phyloP scores from a whole-genome alignment of 2,113 vertebrate genomes.

The Ranitomeya imitator region DNA sequence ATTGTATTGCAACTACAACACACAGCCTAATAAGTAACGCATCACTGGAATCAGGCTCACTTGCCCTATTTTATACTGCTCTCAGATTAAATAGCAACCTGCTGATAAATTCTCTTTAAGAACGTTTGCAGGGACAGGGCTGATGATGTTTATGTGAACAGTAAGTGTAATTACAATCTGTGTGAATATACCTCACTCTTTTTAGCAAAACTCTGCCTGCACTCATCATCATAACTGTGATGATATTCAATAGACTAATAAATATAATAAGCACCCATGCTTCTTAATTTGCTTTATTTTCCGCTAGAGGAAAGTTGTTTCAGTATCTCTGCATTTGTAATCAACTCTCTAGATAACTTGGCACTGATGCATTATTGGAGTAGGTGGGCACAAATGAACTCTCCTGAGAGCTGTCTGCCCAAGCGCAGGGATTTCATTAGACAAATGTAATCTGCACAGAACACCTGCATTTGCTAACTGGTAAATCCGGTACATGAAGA shows the following conservation, averaged over 20 bases:
- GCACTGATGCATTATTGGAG: not conserved
- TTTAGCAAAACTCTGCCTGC: not conserved
- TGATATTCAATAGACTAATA: not conserved
- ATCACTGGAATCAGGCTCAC: no score
- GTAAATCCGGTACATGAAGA: not conserved
- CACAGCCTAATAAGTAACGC: no score
- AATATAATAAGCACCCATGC: not conserved
- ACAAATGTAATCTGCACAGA: not conserved
- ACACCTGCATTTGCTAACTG: not conserved
- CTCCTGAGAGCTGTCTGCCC: not conserved
- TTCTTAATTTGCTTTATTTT: not conserved
- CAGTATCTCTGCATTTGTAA: not conserved
- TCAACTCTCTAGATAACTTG: not conserved
- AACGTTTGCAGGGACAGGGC: no score
- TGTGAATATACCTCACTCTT: not conserved
- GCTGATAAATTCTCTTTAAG: no score
- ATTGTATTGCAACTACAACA: no score
- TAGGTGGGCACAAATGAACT: not conserved
- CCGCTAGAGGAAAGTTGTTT: not conserved
- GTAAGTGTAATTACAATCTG: not conserved
- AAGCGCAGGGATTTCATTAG: not conserved
- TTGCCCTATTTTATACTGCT: no score
- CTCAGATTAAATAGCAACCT: no score
- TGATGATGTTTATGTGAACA: no score
- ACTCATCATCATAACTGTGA: not conserved